Evolutionary conservation across 2,797 vertebrate genomes (phyloP), one percentile per base, ranked within the genome.

Genomic region (Gadopsis bispinosus): DNA sequence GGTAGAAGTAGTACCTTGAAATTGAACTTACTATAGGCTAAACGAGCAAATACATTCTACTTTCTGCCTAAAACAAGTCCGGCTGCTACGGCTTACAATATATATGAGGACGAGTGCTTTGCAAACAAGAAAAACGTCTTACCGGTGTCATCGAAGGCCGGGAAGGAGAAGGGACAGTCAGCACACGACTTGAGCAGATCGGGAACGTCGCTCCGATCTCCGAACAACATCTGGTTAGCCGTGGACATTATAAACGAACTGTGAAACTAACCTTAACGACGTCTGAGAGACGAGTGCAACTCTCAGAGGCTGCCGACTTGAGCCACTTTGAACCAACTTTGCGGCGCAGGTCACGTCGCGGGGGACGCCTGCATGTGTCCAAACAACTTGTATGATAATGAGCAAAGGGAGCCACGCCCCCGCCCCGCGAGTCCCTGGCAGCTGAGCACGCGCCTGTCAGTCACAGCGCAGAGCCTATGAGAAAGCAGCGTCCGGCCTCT

Each of bases 181-280:
- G 96, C 92, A 79, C 98, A 83, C 4, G 96, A 95, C 90, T 95
- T 97, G 71, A 97, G 93, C 62, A 97, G 95, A 87, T 97, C 97
- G 0, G 96, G 95, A 67, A 96, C 95, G 77, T 93, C 90, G 75
- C 82, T 88, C 94, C 94, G 93, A 3, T 93, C 93, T 60, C 78
- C 92, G 7, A 78, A 68, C 37, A 90, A 19, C 4, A 86, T 39
- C 10, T 87, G 83, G 33, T 86, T 92, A 0, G 55, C 22, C 8
- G 78, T 73, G 1, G 93, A 90, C 95, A 95, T 95, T 70, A 56
- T 88, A 68, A 56, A 26, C 17, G 26, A 31, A 5, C 31, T 7
- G 67, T 53, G 5, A 51, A 69, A 31, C 7, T 12, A n/a, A 26
- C 26, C 26, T 41, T 19, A 0, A 31, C 47, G 19, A 2, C 17